Percentiles rank a stretch among this genome's conserved stretches.
phyloP scores from a whole-genome alignment of 2,797 vertebrate genomes.

The Centropyge bicolor region DNA sequence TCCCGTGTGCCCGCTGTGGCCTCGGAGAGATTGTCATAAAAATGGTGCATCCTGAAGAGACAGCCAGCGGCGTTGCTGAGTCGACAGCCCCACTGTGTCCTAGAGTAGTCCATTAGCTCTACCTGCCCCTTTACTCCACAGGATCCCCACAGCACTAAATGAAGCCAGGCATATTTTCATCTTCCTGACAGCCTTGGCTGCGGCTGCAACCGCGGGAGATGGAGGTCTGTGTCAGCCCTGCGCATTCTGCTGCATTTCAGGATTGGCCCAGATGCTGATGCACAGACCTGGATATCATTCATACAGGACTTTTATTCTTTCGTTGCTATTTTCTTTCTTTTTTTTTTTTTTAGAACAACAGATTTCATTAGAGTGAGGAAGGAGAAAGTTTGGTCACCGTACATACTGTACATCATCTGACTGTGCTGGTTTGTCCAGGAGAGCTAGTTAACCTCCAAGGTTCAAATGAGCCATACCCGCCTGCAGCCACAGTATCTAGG shows the following conservation, averaged over 20 bases:
- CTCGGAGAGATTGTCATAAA: constrained; percentile 76
- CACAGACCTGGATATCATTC: constrained; percentile 57
- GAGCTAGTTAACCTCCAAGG: constrained; percentile 48
- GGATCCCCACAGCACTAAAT: constrained; percentile 82
- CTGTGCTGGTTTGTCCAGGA: constrained; percentile 38
- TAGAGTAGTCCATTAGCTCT: constrained; percentile 83
- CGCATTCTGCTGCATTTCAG: constrained; percentile 63
- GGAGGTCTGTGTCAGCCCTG: constrained; percentile 69
- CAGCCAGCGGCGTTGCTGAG: constrained; percentile 80
- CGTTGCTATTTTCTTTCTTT: constrained; percentile 11
- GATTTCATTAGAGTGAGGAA: constrained; percentile 28
- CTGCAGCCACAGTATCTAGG: constrained; percentile 61
- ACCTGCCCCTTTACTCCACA: constrained; percentile 81
- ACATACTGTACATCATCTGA: neutral
- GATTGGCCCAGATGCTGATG: constrained; percentile 62
- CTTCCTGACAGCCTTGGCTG: constrained; percentile 80
- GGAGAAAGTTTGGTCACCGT: neutral
- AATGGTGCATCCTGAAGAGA: constrained; percentile 72
- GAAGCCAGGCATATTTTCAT: constrained; percentile 84
- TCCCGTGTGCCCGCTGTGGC: constrained; percentile 38
- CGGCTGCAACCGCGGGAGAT: constrained; percentile 72
- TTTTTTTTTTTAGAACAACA: constrained; percentile 17
- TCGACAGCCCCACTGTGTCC: constrained; percentile 80
- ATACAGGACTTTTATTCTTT: constrained; percentile 24
- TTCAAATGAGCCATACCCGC: constrained; percentile 40